Evolutionary conservation across 1,140 invertebrate species (phyloP).

Genomic region (Anoplolepis gracilipes): DNA sequence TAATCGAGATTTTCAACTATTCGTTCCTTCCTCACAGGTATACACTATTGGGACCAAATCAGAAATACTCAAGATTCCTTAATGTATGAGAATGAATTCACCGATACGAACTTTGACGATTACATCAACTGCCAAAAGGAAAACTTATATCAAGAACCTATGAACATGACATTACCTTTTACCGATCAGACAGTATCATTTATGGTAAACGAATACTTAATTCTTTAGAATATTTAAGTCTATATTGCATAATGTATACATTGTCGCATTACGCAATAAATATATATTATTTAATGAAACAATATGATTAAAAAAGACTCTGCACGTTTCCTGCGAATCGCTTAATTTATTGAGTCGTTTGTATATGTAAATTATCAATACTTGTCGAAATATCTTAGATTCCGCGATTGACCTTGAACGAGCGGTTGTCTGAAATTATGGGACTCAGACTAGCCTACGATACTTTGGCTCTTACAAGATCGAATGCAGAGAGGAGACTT

Average conservation of each 20-base stretch:
- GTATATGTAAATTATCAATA: conserved; percentile 30
- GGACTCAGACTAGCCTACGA: conserved; percentile 77
- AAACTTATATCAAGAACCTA: conserved; percentile 48
- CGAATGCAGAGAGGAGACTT: conserved; percentile 47
- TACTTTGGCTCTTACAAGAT: conserved; percentile 71
- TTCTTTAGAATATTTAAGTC: neutral
- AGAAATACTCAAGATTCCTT: conserved; percentile 46
- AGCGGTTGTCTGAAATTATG: conserved; percentile 74
- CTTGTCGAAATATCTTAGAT: conserved; percentile 67
- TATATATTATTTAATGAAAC: neutral
- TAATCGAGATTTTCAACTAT: neutral
- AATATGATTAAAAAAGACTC: neutral
- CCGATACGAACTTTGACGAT: conserved; percentile 59
- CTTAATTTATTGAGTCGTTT: conserved; percentile 8
- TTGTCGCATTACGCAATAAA: conserved; percentile 5
- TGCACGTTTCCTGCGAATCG: neutral
- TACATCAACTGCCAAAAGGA: conserved; percentile 68
- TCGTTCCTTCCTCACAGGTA: conserved; percentile 56
- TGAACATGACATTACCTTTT: conserved; percentile 63
- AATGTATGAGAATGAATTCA: conserved; percentile 33
- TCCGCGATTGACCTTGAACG: conserved; percentile 71
- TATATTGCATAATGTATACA: neutral
- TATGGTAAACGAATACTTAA: conserved; percentile 54
- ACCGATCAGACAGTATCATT: conserved; percentile 64
- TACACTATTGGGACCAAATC: conserved; percentile 70